phyloP scores from a whole-genome alignment of 2,797 vertebrate species.

The Tarsius wallacei region DNA sequence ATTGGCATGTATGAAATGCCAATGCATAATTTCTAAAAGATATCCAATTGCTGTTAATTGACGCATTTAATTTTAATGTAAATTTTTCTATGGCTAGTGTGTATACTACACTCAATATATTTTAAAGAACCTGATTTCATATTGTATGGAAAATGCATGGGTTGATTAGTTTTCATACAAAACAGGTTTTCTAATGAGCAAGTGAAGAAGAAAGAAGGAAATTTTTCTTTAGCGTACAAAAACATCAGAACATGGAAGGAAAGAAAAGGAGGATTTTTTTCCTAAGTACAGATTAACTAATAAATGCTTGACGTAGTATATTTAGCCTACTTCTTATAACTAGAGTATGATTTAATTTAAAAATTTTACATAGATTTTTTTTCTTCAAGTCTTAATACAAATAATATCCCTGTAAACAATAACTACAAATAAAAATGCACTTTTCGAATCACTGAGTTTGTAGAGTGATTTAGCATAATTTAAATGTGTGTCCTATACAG shows the following conservation, averaged over 20 bases:
- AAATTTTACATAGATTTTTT: constrained; percentile 28
- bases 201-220: constrained; percentile 67
- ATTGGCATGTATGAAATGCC: not conserved
- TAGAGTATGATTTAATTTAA: not conserved
- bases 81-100: not conserved
- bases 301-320: not conserved
- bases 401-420: constrained; percentile 23
- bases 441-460: not conserved
- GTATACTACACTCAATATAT: constrained; percentile 22
- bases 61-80: constrained; percentile 45
- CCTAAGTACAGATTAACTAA: not conserved
- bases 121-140: constrained; percentile 42
- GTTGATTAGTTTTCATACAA: constrained; percentile 54
- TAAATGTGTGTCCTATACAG: not conserved
- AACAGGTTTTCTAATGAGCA: constrained; percentile 56
- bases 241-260: not conserved
- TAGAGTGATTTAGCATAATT: not conserved
- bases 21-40: not conserved
- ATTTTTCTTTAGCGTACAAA: constrained; percentile 45
- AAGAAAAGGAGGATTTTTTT: constrained; percentile 30
- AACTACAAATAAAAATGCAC: not conserved
- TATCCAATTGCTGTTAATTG: constrained; percentile 8
- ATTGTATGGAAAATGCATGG: constrained; percentile 65
- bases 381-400: not conserved
- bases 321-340: not conserved